Evolutionary conservation across 2,888 invertebrate genomes (phyloP), one percentile per base, ranked within the genome.

Genomic region (Thymelicus sylvestris): DNA sequence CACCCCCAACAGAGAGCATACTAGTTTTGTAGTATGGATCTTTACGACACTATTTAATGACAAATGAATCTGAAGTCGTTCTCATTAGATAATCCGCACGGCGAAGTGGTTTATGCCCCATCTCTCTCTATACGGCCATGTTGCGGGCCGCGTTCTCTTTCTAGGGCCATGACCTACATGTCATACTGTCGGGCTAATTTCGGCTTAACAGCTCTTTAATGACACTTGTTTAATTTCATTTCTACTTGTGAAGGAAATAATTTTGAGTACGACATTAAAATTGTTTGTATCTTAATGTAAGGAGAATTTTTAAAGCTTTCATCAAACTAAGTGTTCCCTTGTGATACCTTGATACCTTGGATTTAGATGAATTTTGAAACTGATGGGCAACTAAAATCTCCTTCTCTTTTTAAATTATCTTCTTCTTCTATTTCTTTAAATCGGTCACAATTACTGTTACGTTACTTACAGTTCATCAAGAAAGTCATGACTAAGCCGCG

Each of bases 81-180:
- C 62, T 62, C 44, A 44, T 62, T 62, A 39, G 39, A 41, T 62
- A 47, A 62, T 62, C 62, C 44, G 44, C 59, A 39, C 59, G 38
- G 59, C n/a, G 55, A 55, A 55, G 24, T 55, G 55, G 39, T 39
- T 52, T 60, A 39, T 39, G 39, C 69, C 68, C 66, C 81, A 82
- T 72, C 79, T 77, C 66, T 87, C 81, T 75, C 82, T 15, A 50
- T 76, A 64, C 74, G 7, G 38, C 38, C 7, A n/a, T 7, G 38
- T 7, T 24, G 12, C n/a, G 64, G 10, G 41, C 2, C 38, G 52
- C 48, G 13, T n/a, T 48, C 52, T 52, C 71, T 38, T 65, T 75
- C 66, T n/a, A 59, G 76, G 81, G 85, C 90, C 91, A 83, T 91
- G 91, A 91, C 66, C 66, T 55, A 66, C 52, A 65, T 90, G 83